phyloP scores from a whole-genome alignment of 2,113 vertebrate species.

The Tamias sibiricus region DNA sequence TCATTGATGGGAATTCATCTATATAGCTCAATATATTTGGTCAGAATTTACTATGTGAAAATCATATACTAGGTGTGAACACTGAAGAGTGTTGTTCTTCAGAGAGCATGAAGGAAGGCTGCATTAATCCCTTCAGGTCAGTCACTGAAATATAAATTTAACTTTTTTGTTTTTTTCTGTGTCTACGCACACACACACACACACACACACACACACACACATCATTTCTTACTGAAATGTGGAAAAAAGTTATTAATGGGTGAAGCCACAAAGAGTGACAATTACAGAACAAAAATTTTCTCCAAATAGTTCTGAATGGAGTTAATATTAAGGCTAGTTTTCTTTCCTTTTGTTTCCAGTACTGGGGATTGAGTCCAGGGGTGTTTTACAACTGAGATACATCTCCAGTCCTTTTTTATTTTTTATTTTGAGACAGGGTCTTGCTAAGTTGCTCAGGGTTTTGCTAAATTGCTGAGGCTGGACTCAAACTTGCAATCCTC shows the following conservation, averaged over 20 bases:
- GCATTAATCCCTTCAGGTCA: neutral
- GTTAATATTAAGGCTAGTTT: neutral
- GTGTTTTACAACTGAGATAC: too few species aligned
- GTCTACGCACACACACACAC: neutral
- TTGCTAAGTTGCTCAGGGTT: too few species aligned
- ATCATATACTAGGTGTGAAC: neutral
- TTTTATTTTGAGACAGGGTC: too few species aligned
- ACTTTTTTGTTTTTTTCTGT: neutral
- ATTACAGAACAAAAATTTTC: neutral
- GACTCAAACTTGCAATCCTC: too few species aligned
- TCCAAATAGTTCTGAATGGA: neutral
- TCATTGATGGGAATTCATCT: neutral
- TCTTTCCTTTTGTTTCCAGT: too few species aligned
- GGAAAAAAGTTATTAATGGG: neutral
- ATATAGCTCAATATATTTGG: neutral
- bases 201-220: neutral
- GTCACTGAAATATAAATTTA: neutral
- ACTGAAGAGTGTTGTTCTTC: neutral
- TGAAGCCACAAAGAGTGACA: neutral
- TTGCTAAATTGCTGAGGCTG: too few species aligned
- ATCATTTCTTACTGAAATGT: neutral
- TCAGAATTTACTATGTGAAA: neutral
- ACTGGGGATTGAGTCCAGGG: too few species aligned
- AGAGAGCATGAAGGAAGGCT: neutral
- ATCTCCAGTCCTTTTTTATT: too few species aligned